phyloP scores from a whole-genome alignment of 2,888 invertebrate genomes.

The Nycteola revayana region DNA sequence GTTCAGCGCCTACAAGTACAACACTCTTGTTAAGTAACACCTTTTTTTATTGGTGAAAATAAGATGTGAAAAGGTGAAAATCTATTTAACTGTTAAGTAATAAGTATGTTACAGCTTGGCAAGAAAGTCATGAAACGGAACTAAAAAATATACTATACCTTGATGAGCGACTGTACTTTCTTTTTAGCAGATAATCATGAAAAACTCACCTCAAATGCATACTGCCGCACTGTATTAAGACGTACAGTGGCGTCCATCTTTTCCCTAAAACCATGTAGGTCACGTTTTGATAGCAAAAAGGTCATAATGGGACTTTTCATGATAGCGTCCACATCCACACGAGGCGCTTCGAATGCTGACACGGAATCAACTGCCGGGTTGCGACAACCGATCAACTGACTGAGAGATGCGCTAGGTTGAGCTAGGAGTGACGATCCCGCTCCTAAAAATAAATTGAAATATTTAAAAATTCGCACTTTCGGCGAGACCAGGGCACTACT shows the following conservation, averaged over 20 bases:
- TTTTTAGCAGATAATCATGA: no score
- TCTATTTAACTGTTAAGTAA: no score
- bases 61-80: no score
- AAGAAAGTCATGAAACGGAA: no score
- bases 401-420: constrained; percentile 93
- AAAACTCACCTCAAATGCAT: constrained; percentile 89
- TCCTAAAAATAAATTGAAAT: constrained; percentile 76
- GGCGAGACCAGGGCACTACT: no score
- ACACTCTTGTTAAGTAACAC: no score
- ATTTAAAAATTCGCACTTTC: no score
- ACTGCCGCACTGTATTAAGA: constrained; percentile 90
- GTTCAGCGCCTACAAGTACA: constrained; percentile 91
- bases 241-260: constrained; percentile 94
- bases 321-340: constrained; percentile 79
- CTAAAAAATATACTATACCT: no score
- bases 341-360: constrained; percentile 63
- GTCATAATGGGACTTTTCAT: constrained; percentile 92
- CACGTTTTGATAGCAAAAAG: constrained; percentile 93
- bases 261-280: constrained; percentile 90
- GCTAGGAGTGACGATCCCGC: constrained; percentile 91
- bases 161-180: no score
- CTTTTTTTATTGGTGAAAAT: no score
- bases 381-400: constrained; percentile 85
- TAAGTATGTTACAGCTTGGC: no score
- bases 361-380: constrained; percentile 47